Evolutionary conservation across 2,113 vertebrate genomes (phyloP).

Genomic region (Scalopus aquaticus): DNA sequence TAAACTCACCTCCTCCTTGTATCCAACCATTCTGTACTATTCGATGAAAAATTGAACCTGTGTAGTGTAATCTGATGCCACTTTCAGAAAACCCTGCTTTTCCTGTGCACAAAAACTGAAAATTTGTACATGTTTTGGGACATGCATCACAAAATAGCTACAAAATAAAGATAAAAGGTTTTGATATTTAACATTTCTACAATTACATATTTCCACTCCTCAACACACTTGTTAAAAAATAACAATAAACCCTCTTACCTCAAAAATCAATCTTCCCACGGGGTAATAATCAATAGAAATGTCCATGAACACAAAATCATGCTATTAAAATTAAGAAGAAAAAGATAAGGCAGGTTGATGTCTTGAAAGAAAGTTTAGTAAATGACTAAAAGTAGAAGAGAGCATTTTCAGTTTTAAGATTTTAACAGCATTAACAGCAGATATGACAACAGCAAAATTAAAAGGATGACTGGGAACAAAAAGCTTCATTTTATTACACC

Average conservation of each 20-base stretch:
- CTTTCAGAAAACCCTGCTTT: slow-evolving; percentile 79
- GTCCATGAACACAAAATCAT: slow-evolving; percentile 90
- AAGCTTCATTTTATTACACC: neutral
- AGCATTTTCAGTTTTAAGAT: neutral
- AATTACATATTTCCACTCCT: neutral
- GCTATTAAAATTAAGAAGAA: slow-evolving; percentile 77
- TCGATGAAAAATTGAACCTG: slow-evolving; percentile 90
- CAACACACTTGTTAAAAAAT: neutral
- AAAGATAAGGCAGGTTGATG: slow-evolving; percentile 50
- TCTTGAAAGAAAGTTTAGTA: slow-evolving; percentile 33
- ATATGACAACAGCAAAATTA: neutral
- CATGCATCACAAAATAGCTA: slow-evolving; percentile 92
- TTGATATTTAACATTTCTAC: slow-evolving; percentile 15
- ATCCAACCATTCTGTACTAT: slow-evolving; percentile 92
- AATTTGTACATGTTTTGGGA: slow-evolving; percentile 94
- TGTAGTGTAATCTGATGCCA: slow-evolving; percentile 87
- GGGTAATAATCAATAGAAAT: slow-evolving; percentile 84
- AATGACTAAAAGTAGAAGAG: slow-evolving; percentile 13
- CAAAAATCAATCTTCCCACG: slow-evolving; percentile 90
- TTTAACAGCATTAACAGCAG: neutral
- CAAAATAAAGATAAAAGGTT: slow-evolving; percentile 56
- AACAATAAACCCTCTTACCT: slow-evolving; percentile 85
- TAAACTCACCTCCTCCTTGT: slow-evolving; percentile 91
- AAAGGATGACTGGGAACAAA: neutral
- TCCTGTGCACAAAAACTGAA: slow-evolving; percentile 89